Conservation (phyloP, 1,140 invertebrate genomes). For the Magallana gigas region DNA sequence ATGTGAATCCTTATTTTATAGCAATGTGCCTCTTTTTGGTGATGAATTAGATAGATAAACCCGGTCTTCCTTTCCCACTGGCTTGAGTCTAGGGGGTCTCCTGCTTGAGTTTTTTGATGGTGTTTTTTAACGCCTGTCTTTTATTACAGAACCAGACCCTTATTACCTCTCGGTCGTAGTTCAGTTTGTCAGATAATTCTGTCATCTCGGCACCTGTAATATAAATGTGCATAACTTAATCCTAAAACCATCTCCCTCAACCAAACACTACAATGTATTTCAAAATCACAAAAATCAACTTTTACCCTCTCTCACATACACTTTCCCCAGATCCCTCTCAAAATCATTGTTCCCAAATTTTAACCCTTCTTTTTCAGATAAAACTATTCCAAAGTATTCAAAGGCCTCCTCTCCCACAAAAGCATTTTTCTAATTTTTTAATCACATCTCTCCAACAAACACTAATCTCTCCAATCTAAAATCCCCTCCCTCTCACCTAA, state of each 20-base stretch:
- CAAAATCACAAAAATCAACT: too few relatives aligned
- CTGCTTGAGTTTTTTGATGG: constrained; percentile 83
- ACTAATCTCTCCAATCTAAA: too few relatives aligned
- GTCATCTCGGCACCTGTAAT: constrained; percentile 94
- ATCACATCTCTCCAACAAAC: too few relatives aligned
- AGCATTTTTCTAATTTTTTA: too few relatives aligned
- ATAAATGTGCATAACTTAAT: constrained; percentile 24
- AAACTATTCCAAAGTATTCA: too few relatives aligned
- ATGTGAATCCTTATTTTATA: neutral
- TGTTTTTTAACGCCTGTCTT: constrained; percentile 97
- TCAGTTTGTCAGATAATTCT: constrained; percentile 94
- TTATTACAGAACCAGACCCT: constrained; percentile 99
- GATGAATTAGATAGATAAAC: neutral
- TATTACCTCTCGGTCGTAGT: constrained; percentile 98
- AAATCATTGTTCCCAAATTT: too few relatives aligned
- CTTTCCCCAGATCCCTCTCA: too few relatives aligned
- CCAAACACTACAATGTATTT: neutral
- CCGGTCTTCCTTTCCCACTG: neutral
- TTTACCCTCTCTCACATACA: too few relatives aligned
- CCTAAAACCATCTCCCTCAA: neutral
- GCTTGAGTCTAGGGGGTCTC: constrained; percentile 51
- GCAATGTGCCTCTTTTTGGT: neutral
- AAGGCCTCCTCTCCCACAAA: too few relatives aligned
- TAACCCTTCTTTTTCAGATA: too few relatives aligned
- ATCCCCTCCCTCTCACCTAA: too few relatives aligned